These are phyloP conservation scores for Brachyalestes nurse DNA, from an alignment of 2,797 vertebrate genomes.

Conservation along the genomic window DNA sequence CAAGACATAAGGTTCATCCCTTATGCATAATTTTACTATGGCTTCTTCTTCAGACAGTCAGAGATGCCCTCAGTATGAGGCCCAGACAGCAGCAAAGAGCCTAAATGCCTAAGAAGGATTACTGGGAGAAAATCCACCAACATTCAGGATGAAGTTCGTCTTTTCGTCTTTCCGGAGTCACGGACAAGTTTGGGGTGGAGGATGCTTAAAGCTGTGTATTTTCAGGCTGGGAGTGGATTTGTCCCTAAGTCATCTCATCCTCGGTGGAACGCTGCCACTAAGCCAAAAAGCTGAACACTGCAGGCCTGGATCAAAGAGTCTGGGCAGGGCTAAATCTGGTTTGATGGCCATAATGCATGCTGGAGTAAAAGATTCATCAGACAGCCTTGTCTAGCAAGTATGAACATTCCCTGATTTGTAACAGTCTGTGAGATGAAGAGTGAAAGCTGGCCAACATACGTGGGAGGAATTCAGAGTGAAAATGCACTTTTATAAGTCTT, in stretches of 20 bases:
- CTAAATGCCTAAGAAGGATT: slow-evolving; percentile 44
- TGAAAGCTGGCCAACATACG: not conserved
- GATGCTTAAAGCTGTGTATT: slow-evolving; percentile 39
- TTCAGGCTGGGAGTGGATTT: slow-evolving; percentile 63
- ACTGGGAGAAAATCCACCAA: slow-evolving; percentile 53
- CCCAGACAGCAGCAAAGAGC: slow-evolving; percentile 48
- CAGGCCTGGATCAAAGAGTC: slow-evolving; percentile 10
- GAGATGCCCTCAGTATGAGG: slow-evolving; percentile 42
- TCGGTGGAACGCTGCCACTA: slow-evolving; percentile 47
- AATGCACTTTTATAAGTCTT: not conserved
- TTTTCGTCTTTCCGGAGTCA: slow-evolving; percentile 18
- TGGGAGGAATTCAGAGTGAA: slow-evolving; percentile 6
- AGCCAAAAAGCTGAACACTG: slow-evolving; percentile 21
- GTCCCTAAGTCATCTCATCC: slow-evolving; percentile 62
- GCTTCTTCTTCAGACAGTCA: slow-evolving; percentile 27
- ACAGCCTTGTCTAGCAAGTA: not conserved
- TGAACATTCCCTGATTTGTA: not conserved
- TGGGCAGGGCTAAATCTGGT: not conserved
- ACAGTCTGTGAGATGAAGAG: not conserved
- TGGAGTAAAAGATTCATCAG: slow-evolving; percentile 10
- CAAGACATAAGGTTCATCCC: not conserved
- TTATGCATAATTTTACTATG: not conserved
- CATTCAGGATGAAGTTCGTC: slow-evolving; percentile 45
- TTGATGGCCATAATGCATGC: slow-evolving; percentile 3
- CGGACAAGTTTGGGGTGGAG: slow-evolving; percentile 12